Conservation (phyloP, 2,888 invertebrate species). For the Epinotia bilunana region DNA sequence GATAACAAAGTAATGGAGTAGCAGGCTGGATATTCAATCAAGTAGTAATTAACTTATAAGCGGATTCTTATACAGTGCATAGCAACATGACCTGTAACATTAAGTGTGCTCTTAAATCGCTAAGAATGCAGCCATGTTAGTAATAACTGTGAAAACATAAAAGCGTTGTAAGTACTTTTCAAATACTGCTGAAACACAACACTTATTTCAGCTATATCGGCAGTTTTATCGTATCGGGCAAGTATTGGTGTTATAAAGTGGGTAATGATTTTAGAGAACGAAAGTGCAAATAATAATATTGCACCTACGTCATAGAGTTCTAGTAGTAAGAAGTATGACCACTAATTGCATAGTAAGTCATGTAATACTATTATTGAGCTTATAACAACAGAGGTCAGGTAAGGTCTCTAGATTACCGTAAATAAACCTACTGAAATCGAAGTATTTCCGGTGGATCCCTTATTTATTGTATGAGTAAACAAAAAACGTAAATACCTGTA, state of each 20-base stretch:
- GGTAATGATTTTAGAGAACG: neutral
- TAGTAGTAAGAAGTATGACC: neutral
- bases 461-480: neutral
- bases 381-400: neutral
- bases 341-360: neutral
- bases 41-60: neutral
- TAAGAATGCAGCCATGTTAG: neutral
- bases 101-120: slow-evolving; percentile 6
- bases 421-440: neutral
- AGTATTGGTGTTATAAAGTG: neutral
- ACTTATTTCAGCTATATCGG: slow-evolving; percentile 23
- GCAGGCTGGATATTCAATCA: neutral
- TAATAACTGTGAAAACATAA: neutral
- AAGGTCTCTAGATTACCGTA: neutral
- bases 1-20: neutral
- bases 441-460: neutral
- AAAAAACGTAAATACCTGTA: slow-evolving; percentile 70
- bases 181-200: slow-evolving; percentile 2
- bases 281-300: neutral
- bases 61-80: neutral
- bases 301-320: neutral
- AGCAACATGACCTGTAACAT: neutral
- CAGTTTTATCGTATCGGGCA: slow-evolving; percentile 21
- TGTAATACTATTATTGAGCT: neutral
- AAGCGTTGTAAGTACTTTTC: neutral